Base-by-base conservation (phyloP, 2,888 invertebrate species). In the Synergus japonicus region DNA sequence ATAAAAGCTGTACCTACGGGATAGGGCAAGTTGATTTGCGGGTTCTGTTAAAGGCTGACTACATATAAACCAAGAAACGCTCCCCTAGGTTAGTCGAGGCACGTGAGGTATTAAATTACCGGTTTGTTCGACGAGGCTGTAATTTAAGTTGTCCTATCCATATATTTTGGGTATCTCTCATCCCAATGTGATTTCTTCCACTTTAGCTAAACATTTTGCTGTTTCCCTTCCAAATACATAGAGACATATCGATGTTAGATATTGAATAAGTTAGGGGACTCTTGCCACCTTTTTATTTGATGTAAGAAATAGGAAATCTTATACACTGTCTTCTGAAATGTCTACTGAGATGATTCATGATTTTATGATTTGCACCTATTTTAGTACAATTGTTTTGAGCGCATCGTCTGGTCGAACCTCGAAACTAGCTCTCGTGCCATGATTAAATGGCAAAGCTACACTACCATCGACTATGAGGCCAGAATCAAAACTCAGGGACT, bases 381-480 rank as follows among this genome's bases (percentile, higher is more conserved):
- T 12, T 4, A 93, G 88, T 76, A 89, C 5, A 63, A 63, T 29
- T 4, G 63, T 63, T 86, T 96, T 94, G 0, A 99, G 93, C 0
- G 97, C 96, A 92, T 99, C 98, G 90, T 97, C 96, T 0, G 97
- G 97, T 84, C 95, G 94, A 44, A 97, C 95, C 92, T 98, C 97
- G 12, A 99, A 92, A 9, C 95, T 91, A 0, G 97, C 98, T 83
- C 96, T 95, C 0, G 98, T 96, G 1, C 99, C 99, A 90, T 98
- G 97, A 92, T 98, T 99, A 92, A 99, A 99, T 0, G 96, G 95
- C 90, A 97, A 97, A 0, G 97, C 97, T 18, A 98, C 95, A 83
- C 98, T 97, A 43, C 99, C 99, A 92, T 99, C 99, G 29, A 99
- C 95, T 0, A 99, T 99, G 18, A 99, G 93, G 90, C 96, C 94